Percentiles rank a stretch among this genome's conserved stretches.
Evolutionary conservation across 2,888 invertebrate genomes (phyloP).

Genomic region (Oligia fasciuncula): DNA sequence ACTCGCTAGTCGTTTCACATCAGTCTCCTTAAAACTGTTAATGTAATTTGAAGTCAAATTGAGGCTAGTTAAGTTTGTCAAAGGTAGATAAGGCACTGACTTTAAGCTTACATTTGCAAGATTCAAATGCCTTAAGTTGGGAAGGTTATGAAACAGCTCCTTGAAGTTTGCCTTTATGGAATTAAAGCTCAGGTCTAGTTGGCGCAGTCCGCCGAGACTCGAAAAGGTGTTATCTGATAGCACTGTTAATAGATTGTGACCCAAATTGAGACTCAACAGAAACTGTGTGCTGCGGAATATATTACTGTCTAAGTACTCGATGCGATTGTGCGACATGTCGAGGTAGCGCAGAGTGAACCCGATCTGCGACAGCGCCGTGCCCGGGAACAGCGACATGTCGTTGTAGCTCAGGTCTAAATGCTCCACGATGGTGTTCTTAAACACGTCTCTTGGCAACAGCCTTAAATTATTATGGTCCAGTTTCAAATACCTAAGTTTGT

Average conservation of each 20-base stretch:
- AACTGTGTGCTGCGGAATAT: conserved; percentile 96
- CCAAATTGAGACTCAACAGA: conserved; percentile 93
- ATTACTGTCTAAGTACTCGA: conserved; percentile 96
- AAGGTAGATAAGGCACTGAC: conserved; percentile 93
- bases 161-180: conserved; percentile 95
- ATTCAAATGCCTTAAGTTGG: conserved; percentile 94
- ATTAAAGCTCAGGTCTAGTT: conserved; percentile 95
- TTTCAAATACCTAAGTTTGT: conserved; percentile 93
- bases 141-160: conserved; percentile 96
- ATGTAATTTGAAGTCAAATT: conserved; percentile 95
- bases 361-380: conserved; percentile 93
- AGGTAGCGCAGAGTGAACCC: conserved; percentile 94
- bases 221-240: conserved; percentile 97
- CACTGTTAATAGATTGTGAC: conserved; percentile 95
- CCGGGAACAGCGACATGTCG: conserved; percentile 94
- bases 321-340: conserved; percentile 94
- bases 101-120: conserved; percentile 94
- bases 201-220: conserved; percentile 93
- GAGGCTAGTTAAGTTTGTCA: conserved; percentile 94
- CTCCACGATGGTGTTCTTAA: conserved; percentile 94
- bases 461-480: conserved; percentile 93
- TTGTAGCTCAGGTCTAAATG: conserved; percentile 95
- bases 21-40: conserved; percentile 92
- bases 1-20: conserved; percentile 92
- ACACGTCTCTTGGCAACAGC: conserved; percentile 94